These are phyloP conservation scores for Octonoba sinensis DNA, from an alignment of 2,888 invertebrate species.

Conservation along the genomic window DNA sequence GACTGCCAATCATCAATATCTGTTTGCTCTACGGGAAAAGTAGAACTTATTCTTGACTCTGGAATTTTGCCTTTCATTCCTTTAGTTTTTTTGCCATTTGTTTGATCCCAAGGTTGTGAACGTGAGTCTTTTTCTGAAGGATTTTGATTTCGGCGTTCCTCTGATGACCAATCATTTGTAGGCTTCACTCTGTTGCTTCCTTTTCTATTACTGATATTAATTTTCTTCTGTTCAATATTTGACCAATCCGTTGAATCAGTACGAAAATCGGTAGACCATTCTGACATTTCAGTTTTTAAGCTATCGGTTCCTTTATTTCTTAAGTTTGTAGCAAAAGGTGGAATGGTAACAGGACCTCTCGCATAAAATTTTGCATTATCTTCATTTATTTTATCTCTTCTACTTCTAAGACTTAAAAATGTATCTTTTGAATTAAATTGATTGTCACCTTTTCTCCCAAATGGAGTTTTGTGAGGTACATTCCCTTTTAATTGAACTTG, in stretches of 20 bases:
- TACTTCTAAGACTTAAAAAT: no score
- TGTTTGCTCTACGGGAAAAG: not conserved
- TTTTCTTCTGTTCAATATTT: not conserved
- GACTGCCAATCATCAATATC: not conserved
- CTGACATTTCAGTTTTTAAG: not conserved
- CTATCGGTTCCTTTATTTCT: not conserved
- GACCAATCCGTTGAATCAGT: slow-evolving; percentile 8
- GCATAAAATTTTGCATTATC: no score
- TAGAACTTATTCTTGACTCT: not conserved
- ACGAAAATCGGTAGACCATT: slow-evolving; percentile 1
- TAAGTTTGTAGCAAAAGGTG: not conserved
- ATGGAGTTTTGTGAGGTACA: no score
- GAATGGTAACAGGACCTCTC: not conserved
- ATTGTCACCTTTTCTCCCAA: no score
- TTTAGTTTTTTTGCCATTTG: not conserved
- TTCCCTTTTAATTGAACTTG: no score
- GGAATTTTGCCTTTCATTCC: not conserved
- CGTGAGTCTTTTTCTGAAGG: no score
- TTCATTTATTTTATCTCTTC: no score
- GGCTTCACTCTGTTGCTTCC: not conserved
- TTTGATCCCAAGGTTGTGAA: not conserved
- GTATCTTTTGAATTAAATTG: no score
- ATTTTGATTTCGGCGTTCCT: not conserved
- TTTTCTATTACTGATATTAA: not conserved
- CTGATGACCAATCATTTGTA: not conserved